These are phyloP conservation scores for Sympetrum striolatum DNA, from an alignment of 2,888 invertebrate species.

Conservation along the genomic window DNA sequence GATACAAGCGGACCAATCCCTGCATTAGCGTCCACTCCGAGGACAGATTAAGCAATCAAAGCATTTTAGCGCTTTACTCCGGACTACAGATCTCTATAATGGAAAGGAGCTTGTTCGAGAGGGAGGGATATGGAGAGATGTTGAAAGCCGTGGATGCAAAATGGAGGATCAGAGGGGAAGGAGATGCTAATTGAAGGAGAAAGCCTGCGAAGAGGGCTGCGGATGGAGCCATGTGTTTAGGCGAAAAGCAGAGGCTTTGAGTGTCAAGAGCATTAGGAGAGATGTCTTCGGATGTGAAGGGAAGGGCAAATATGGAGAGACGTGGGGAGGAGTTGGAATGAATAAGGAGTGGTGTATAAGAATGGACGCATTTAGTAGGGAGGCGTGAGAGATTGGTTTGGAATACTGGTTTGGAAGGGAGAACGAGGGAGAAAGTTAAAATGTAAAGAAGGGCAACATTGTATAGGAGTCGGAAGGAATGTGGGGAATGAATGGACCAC, in stretches of 20 bases:
- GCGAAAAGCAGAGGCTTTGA: neutral
- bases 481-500: neutral
- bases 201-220: neutral
- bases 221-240: neutral
- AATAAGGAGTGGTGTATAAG: neutral
- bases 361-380: constrained; percentile 4
- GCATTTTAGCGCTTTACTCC: constrained; percentile 19
- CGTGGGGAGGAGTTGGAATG: neutral
- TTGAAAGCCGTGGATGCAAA: constrained; percentile 42
- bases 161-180: constrained; percentile 19
- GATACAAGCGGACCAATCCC: constrained; percentile 13
- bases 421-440: neutral
- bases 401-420: neutral
- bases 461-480: neutral
- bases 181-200: neutral
- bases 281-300: neutral
- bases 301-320: neutral
- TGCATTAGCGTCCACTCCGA: constrained; percentile 32
- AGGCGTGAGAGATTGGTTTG: neutral
- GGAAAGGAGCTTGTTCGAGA: neutral
- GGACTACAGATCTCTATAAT: neutral
- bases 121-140: neutral
- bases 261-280: neutral
- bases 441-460: neutral
- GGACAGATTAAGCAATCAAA: constrained; percentile 43